Percentiles rank a stretch among this genome's conserved stretches.
These are phyloP conservation scores for Artemia sp. DNA, from an alignment of 2,888 invertebrate species.

Conservation along the genomic window DNA sequence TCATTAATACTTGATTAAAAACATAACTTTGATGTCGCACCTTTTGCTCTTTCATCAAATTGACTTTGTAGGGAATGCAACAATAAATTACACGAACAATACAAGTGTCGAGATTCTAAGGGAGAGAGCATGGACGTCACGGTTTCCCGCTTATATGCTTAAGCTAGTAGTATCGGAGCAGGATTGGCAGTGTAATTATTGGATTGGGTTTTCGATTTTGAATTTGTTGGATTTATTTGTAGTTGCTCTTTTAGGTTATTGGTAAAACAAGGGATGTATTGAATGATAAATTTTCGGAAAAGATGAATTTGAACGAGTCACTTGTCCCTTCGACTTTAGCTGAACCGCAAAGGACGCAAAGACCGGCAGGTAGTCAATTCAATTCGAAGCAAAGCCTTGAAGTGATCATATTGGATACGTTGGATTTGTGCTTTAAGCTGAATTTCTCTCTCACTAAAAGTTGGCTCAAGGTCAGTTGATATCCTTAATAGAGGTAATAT, in stretches of 20 bases:
- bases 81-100: no score
- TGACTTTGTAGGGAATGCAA: no score
- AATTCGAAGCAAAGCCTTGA: slow-evolving; percentile 1
- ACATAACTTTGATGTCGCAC: no score
- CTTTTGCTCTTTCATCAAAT: no score
- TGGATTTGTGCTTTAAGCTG: not conserved
- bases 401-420: not conserved
- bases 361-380: not conserved
- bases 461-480: slow-evolving; percentile 6
- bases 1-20: no score
- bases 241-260: not conserved
- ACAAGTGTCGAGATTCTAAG: no score
- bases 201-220: no score
- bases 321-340: not conserved
- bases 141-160: no score
- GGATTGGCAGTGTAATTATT: no score
- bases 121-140: no score
- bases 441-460: not conserved
- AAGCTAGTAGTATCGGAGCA: no score
- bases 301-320: not conserved
- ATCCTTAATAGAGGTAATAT: not conserved
- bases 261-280: not conserved
- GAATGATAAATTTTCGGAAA: slow-evolving; percentile 8
- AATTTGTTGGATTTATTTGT: not conserved
- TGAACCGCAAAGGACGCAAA: not conserved